Evolutionary conservation across 2,888 invertebrate species (phyloP), one percentile per base, ranked within the genome.

Genomic region (Xylota sylvarum): DNA sequence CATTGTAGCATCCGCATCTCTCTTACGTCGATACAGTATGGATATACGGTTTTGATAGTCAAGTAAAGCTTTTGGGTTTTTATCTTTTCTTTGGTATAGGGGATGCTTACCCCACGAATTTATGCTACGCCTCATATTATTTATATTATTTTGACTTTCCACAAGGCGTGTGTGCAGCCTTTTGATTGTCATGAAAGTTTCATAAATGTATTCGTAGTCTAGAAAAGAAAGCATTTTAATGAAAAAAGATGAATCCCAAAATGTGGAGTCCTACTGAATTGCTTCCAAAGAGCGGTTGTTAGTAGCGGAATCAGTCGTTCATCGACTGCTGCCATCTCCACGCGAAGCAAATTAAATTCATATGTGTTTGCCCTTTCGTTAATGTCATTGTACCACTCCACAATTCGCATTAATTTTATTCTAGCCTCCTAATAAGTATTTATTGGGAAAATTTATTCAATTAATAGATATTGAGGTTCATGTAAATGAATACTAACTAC

Each of bases 341-440:
- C 94, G 88, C 95, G 94, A 73, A 98, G 95, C 43, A 98, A 94
- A 19, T 95, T 94, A 81, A 95, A 95, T 92, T 98, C 98, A 0
- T 96, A 96, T 70, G 94, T 94, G 58, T 96, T 95, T 30, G 96
- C 95, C n/a, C 95, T 94, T 23, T 93, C 94, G 62, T 96, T 94
- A 52, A 98, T 95, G 87, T 95, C 95, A 91, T 98, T 98, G 92
- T 98, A 98, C 96, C 97, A 95, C 56, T 95, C 94, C 5, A 95
- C 94, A n/a, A 95, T 94, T n/a, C 95, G 93, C 88, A 93, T 93
- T 7, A 94, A 90, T 43, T 94, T 94, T 76, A 94, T 93, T 90
- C 94, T 93, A 19, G 94, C 94, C 81, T 93, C 93, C 94, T 94
- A 85, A 32, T 94, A 85, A 32, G 86, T 84, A 74, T 50, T 55